These are phyloP conservation scores for Crambe crambe DNA, from an alignment of 37 sponge, comb jelly and placozoan species.

Conservation along the genomic window DNA sequence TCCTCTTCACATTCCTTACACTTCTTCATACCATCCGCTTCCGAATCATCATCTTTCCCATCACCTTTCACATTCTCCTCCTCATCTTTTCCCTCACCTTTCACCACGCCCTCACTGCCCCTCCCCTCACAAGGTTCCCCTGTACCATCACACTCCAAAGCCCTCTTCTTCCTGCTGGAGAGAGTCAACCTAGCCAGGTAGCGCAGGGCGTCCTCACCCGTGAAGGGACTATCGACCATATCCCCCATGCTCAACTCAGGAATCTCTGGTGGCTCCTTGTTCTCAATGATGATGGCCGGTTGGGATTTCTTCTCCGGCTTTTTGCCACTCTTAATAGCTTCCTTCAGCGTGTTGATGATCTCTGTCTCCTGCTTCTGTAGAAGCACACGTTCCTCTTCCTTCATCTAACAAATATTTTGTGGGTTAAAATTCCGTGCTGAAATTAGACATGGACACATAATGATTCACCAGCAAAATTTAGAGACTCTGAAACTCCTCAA, in stretches of 20 bases:
- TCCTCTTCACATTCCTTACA: not conserved
- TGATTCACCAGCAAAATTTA: not conserved
- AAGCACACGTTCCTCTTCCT: not conserved
- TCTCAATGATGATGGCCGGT: conserved; percentile 21
- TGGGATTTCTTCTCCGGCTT: not conserved
- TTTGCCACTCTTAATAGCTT: conserved; percentile 2
- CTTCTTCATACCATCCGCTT: not conserved
- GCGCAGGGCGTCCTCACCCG: conserved; percentile 35
- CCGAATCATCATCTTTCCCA: not conserved
- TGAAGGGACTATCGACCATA: not conserved
- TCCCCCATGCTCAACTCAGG: conserved; percentile 17
- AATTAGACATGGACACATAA: no score
- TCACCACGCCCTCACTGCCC: not conserved
- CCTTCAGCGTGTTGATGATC: conserved; percentile 11
- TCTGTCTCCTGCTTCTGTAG: conserved; percentile 11
- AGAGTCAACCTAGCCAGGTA: conserved; percentile 39
- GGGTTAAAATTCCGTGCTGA: no score
- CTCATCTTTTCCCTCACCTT: not conserved
- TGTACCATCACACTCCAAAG: not conserved
- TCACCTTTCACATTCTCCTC: not conserved
- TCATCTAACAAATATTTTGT: conserved; percentile 15
- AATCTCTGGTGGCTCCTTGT: conserved; percentile 28
- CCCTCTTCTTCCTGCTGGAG: not conserved
- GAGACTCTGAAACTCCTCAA: no score
- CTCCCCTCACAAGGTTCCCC: not conserved